Conservation (phyloP, 2,888 invertebrate genomes). For the Drosophila dives region DNA sequence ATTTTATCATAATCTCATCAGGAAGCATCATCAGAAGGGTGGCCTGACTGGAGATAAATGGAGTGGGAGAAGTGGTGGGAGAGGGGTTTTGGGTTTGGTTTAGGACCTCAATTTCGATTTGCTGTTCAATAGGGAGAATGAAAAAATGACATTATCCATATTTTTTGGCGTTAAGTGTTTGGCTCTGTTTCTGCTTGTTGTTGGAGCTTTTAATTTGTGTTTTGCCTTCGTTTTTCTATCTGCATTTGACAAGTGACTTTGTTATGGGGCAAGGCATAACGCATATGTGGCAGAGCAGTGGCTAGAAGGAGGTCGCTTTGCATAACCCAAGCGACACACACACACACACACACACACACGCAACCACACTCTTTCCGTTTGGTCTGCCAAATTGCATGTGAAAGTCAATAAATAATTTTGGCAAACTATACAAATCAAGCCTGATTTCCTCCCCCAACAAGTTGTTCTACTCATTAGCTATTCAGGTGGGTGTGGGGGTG, state of each 20-base stretch:
- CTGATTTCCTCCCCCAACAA: neutral
- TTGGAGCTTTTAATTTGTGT: slow-evolving; percentile 70
- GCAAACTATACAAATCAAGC: slow-evolving; percentile 39
- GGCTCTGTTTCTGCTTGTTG: slow-evolving; percentile 21
- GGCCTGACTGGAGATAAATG: neutral
- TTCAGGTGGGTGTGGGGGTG: slow-evolving; percentile 42
- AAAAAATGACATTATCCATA: slow-evolving; percentile 77
- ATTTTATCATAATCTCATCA: slow-evolving; percentile 81
- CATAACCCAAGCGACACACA: slow-evolving; percentile 49
- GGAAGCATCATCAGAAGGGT: slow-evolving; percentile 55
- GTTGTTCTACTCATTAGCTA: slow-evolving; percentile 61
- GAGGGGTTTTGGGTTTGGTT: neutral
- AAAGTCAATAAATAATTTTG: slow-evolving; percentile 79
- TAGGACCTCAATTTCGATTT: slow-evolving; percentile 48
- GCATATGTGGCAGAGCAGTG: slow-evolving; percentile 5
- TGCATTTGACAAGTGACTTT: slow-evolving; percentile 72
- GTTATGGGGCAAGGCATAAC: slow-evolving; percentile 36
- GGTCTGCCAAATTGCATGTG: slow-evolving; percentile 77
- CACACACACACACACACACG: slow-evolving; percentile 27
- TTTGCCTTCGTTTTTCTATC: slow-evolving; percentile 51
- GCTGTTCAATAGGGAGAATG: slow-evolving; percentile 60
- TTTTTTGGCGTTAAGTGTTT: slow-evolving; percentile 77
- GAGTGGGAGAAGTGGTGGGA: neutral
- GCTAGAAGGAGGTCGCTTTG: slow-evolving; percentile 5
- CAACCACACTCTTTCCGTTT: neutral